These are phyloP conservation scores for Hemithea aestivaria DNA, from an alignment of 2,888 invertebrate species.

Conservation along the genomic window DNA sequence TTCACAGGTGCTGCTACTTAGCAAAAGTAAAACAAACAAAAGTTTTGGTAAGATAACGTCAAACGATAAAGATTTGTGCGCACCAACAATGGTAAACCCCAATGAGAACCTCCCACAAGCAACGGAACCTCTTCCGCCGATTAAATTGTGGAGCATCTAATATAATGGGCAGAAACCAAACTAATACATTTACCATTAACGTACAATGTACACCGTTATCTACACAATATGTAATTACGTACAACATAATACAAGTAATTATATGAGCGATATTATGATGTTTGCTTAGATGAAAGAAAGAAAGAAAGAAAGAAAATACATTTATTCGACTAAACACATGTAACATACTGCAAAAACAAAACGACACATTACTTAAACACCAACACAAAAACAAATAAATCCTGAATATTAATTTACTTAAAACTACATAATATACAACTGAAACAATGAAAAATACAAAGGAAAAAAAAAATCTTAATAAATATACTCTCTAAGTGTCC, in stretches of 20 bases:
- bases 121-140: constrained; percentile 66
- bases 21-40: constrained; percentile 21
- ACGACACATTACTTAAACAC: too few relatives aligned
- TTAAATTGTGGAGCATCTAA: constrained; percentile 57
- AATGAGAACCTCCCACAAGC: constrained; percentile 54
- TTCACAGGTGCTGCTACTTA: constrained; percentile 20
- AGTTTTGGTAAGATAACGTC: constrained; percentile 34
- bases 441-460: too few relatives aligned
- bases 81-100: constrained; percentile 51
- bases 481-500: too few relatives aligned
- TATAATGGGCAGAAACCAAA: constrained; percentile 53
- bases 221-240: too few relatives aligned
- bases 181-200: constrained; percentile 44
- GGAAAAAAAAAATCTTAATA: too few relatives aligned
- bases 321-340: too few relatives aligned
- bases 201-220: constrained; percentile 48
- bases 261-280: constrained; percentile 35
- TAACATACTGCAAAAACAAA: too few relatives aligned
- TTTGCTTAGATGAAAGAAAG: constrained; percentile 34
- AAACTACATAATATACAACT: too few relatives aligned
- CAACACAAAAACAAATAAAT: too few relatives aligned
- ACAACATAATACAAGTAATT: constrained; percentile 35
- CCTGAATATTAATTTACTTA: too few relatives aligned
- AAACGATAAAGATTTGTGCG: constrained; percentile 42
- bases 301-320: too few relatives aligned